These are phyloP conservation scores for Drosophila subpulchrella DNA, from an alignment of 1,140 invertebrate species.

Conservation along the genomic window DNA sequence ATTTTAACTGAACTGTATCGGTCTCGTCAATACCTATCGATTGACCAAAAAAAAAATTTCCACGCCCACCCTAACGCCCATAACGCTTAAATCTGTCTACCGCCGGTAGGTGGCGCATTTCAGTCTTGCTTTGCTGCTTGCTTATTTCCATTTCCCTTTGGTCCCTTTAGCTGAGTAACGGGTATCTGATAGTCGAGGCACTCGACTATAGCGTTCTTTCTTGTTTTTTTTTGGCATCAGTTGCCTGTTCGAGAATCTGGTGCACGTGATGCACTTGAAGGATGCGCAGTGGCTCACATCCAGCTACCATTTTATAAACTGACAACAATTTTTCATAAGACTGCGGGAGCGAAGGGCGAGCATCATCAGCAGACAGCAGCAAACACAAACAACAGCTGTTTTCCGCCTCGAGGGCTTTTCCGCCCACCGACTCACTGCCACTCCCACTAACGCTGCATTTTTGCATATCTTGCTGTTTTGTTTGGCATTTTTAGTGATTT, in stretches of 20 bases:
- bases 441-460: constrained; percentile 38
- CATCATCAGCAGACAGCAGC: constrained; percentile 37
- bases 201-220: too few species aligned
- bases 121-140: too few species aligned
- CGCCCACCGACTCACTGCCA: neutral
- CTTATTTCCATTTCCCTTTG: too few species aligned
- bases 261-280: constrained; percentile 67
- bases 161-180: too few species aligned
- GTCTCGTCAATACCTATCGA: too few species aligned
- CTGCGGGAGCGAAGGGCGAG: constrained; percentile 15
- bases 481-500: constrained; percentile 82
- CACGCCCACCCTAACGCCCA: too few species aligned
- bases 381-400: constrained; percentile 58
- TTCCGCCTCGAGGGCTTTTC: constrained; percentile 50
- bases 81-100: too few species aligned
- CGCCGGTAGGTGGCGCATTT: too few species aligned
- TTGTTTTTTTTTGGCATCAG: constrained; percentile 25
- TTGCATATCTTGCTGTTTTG: constrained; percentile 74
- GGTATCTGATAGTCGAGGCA: too few species aligned
- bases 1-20: too few species aligned
- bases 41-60: too few species aligned
- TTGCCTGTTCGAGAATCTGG: constrained; percentile 51
- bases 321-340: constrained; percentile 77
- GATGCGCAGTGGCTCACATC: constrained; percentile 61
- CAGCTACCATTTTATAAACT: constrained; percentile 75